A percentile compares a stretch with the other conserved stretches of the same genome.
Evolutionary conservation across 2,797 vertebrate genomes (phyloP).

Genomic region (Hybognathus amarus): DNA sequence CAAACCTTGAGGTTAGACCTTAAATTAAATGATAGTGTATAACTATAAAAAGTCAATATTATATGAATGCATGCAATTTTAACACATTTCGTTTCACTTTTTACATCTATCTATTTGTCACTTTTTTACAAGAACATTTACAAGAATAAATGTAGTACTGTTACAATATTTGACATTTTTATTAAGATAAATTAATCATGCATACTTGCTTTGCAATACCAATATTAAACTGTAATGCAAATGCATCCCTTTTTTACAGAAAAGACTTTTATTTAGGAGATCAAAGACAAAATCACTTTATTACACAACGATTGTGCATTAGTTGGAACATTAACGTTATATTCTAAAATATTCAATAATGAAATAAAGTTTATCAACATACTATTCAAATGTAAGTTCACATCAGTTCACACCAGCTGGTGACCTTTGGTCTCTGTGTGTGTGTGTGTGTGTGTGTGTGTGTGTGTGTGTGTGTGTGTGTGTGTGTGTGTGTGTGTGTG

Average conservation of each 20-base stretch:
- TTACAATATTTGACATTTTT: background rate
- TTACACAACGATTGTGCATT: background rate
- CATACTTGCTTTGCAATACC: background rate
- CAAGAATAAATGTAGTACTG: background rate
- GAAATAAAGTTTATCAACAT: background rate
- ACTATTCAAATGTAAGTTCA: background rate
- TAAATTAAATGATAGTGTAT: background rate
- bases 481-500: slow-evolving; percentile 7
- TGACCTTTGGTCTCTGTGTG: background rate
- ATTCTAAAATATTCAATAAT: background rate
- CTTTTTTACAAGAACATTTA: too few species aligned
- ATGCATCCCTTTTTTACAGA: background rate
- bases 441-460: slow-evolving; percentile 16
- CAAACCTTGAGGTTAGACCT: background rate
- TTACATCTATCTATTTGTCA: too few species aligned
- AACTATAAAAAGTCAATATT: background rate
- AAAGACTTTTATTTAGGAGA: background rate
- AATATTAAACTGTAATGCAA: too few species aligned
- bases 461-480: slow-evolving; percentile 15
- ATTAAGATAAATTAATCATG: background rate
- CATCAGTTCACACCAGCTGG: background rate
- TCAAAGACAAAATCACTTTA: background rate
- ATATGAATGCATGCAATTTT: background rate
- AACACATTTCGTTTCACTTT: too few species aligned
- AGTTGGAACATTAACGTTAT: background rate